Conservation (phyloP, 2,797 vertebrate genomes). For the Sebastes iracundus region DNA sequence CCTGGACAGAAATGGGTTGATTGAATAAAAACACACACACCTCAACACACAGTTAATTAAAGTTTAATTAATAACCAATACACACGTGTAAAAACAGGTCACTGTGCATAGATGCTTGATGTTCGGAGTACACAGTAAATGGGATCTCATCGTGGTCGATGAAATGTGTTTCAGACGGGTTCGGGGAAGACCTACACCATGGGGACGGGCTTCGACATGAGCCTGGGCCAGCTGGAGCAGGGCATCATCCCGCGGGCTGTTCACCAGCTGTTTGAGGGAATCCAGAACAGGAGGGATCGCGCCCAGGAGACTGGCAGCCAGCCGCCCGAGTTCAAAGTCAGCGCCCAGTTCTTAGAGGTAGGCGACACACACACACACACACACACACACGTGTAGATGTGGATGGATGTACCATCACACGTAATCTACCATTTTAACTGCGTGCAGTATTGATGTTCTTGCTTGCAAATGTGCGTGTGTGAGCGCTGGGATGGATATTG, state of each 20-base stretch:
- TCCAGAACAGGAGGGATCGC: conserved; percentile 80
- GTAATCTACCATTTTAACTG: not conserved
- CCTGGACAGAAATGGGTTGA: not conserved
- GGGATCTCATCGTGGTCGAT: not conserved
- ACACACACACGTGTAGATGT: not conserved
- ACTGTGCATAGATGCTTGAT: not conserved
- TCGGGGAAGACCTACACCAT: conserved; percentile 92
- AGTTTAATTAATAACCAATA: not conserved
- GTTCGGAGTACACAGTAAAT: not conserved
- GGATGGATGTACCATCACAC: not conserved
- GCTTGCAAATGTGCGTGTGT: not conserved
- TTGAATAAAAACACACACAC: not conserved
- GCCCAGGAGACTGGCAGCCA: conserved; percentile 82
- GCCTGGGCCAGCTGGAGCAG: conserved; percentile 83
- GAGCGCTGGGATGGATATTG: conserved; percentile 7
- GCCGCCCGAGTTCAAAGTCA: conserved; percentile 96
- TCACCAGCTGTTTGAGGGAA: conserved; percentile 91
- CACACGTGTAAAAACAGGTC: not conserved
- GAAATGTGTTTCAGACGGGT: conserved; percentile 74
- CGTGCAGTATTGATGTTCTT: not conserved
- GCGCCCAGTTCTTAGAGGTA: conserved; percentile 97
- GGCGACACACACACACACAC: conserved; percentile 3
- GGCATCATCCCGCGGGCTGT: conserved; percentile 97
- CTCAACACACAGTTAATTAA: not conserved
- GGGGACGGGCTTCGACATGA: conserved; percentile 94